These are phyloP conservation scores for Sinocyclocheilus anophthalmus DNA, from an alignment of 2,113 vertebrate genomes.

Conservation along the genomic window DNA sequence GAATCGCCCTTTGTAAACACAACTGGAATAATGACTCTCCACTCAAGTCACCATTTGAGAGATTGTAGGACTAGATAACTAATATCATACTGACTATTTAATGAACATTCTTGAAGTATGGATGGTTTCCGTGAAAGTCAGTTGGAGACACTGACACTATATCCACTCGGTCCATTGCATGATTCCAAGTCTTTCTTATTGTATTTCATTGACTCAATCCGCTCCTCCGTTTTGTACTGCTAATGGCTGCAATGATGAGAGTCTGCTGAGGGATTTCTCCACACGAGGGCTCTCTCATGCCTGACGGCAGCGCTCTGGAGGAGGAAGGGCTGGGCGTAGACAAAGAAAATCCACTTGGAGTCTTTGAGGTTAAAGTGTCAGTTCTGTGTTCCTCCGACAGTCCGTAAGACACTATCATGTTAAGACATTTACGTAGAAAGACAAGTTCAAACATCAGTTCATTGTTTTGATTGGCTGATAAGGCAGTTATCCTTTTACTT, in stretches of 20 bases:
- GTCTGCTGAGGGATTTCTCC: constrained; percentile 50
- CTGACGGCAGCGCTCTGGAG: constrained; percentile 46
- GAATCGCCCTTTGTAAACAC: constrained; percentile 55
- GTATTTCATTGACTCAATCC: background rate
- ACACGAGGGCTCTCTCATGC: constrained; percentile 68
- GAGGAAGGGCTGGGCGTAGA: constrained; percentile 64
- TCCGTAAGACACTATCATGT: constrained; percentile 68
- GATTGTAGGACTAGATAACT: constrained; percentile 49
- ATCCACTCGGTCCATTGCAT: constrained; percentile 32
- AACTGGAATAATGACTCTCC: constrained; percentile 33
- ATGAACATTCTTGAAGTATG: constrained; percentile 58
- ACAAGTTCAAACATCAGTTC: constrained; percentile 65
- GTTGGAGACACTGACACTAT: constrained; percentile 32
- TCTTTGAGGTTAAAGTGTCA: constrained; percentile 59
- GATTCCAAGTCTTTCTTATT: constrained; percentile 44
- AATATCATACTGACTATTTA: constrained; percentile 43
- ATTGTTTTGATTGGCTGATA: constrained; percentile 69
- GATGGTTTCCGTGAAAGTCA: constrained; percentile 42
- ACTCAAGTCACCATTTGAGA: constrained; percentile 21
- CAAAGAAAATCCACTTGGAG: constrained; percentile 60
- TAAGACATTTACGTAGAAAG: constrained; percentile 67
- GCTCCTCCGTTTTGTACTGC: constrained; percentile 25
- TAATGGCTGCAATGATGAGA: background rate
- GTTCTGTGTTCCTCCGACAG: constrained; percentile 55
- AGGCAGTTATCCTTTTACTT: constrained; percentile 77